Base-by-base conservation (phyloP, 2,113 vertebrate species). In the Rhea pennata region DNA sequence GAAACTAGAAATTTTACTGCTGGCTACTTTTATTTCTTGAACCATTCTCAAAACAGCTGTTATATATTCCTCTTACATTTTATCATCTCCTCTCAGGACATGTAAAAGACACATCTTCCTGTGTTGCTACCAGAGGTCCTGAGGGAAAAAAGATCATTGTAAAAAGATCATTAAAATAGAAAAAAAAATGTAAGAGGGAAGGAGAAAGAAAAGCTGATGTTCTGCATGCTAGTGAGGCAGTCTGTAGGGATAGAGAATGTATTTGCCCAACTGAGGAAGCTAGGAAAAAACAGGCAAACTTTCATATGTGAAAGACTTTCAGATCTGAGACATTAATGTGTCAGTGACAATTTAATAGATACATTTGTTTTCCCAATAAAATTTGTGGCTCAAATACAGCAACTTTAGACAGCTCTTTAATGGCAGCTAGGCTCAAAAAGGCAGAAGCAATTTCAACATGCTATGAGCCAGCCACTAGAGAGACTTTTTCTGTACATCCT, bases 31-130 rank as follows among this genome's bases (percentile, higher is more conserved):
- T 71, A 69, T 96, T 94, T 90, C 81, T 81, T 96, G 93, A 96
- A 87, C 54, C 48, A 5, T 82, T 94, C 97, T 96, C 90, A 70
- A 96, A 97, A 39, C 85, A 97, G 85, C 87, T 96, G 88, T 88
- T 88, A 76, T 56, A 54, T 92, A 93, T 88, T 95, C 53, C 62
- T 95, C 82, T 70, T 95, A 75, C 16, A 66, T 94, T 96, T 96
- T 66, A 90, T 88, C 78, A n/a, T 93, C 83, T 92, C 75, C 77
- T 84, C 88, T 95, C 67, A 90, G 53, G 75, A 94, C 76, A 50
- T 39, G 54, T 50, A 94, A 66, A 59, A 88, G 73, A 95, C 94
- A 77, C 10, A 39, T 88, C 87, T 92, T 94, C 87, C 5, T 29
- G 14, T 40, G 31, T 69, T 95, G 87, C 39, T 95, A 92, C 82